Percentiles rank a stretch among this genome's conserved stretches.
phyloP scores from a whole-genome alignment of 2,888 invertebrate genomes.

The Plagodis dolabraria region DNA sequence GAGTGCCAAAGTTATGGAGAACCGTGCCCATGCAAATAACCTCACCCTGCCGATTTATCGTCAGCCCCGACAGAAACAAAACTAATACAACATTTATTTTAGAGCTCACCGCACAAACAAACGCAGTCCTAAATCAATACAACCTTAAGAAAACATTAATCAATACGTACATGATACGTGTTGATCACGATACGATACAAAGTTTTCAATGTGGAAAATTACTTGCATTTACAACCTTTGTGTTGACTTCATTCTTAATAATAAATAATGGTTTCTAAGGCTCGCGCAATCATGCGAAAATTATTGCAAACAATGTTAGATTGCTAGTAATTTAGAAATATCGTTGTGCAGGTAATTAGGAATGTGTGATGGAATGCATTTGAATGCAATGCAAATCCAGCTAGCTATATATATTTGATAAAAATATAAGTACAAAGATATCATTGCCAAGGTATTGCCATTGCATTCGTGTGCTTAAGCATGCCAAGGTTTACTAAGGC shows the following conservation, averaged over 20 bases:
- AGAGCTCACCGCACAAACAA: conserved; percentile 48
- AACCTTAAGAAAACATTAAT: conserved; percentile 15
- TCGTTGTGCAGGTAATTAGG: conserved; percentile 48
- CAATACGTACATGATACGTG: conserved; percentile 15
- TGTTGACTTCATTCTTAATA: conserved; percentile 56
- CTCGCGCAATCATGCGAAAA: conserved; percentile 58
- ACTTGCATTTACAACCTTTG: conserved; percentile 45
- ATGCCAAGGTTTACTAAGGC: conserved; percentile 6
- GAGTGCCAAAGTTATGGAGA: conserved; percentile 62
- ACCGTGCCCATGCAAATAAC: conserved; percentile 61
- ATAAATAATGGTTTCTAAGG: conserved; percentile 58
- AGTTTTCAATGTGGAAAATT: conserved; percentile 53
- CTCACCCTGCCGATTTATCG: conserved; percentile 75
- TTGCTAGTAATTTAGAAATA: conserved; percentile 59
- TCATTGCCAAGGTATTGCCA: conserved; percentile 18
- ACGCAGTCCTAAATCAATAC: conserved; percentile 64
- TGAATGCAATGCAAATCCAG: conserved; percentile 17
- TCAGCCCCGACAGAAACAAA: conserved; percentile 62
- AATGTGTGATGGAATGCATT: conserved; percentile 38
- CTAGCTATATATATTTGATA: conserved; percentile 9
- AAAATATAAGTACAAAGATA: neutral
- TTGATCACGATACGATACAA: conserved; percentile 53
- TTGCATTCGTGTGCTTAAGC: conserved; percentile 3
- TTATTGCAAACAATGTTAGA: conserved; percentile 59
- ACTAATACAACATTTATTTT: conserved; percentile 57